These are phyloP conservation scores for Tenebrosternarchus preto DNA, from an alignment of 2,113 vertebrate genomes.

Conservation along the genomic window DNA sequence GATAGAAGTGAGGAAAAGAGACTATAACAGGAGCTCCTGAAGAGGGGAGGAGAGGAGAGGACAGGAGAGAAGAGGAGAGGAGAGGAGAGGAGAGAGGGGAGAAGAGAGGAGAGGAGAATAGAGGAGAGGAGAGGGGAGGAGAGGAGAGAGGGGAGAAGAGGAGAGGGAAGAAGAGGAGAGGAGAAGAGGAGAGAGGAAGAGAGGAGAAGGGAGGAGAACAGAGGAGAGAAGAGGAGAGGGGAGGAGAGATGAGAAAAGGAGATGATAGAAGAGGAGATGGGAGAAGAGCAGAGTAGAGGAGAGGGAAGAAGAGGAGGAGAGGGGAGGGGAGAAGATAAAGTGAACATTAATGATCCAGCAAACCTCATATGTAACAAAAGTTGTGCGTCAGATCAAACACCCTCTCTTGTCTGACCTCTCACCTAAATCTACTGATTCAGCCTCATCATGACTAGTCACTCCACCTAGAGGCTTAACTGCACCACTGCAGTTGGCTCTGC, in stretches of 20 bases:
- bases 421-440: too few relatives aligned
- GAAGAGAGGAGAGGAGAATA: not conserved
- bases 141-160: not conserved
- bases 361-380: too few relatives aligned
- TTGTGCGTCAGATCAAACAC: too few relatives aligned
- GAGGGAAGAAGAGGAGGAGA: not conserved
- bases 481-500: too few relatives aligned
- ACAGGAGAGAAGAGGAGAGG: not conserved
- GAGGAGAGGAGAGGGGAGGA: not conserved
- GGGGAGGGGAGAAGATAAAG: too few relatives aligned
- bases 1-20: constrained; percentile 94
- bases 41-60: not conserved
- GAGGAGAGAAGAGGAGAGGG: not conserved
- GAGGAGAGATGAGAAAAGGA: too few relatives aligned
- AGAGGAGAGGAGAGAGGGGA: not conserved
- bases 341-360: too few relatives aligned
- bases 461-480: too few relatives aligned
- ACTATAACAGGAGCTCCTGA: constrained; percentile 90
- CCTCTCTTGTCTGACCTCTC: too few relatives aligned
- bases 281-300: too few relatives aligned
- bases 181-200: not conserved
- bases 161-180: not conserved
- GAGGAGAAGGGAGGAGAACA: not conserved
- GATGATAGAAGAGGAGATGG: not conserved
- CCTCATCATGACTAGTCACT: too few relatives aligned